Evolutionary conservation across 2,797 vertebrate genomes (phyloP), one percentile per base, ranked within the genome.

Genomic region (Diplodus puntazzo): DNA sequence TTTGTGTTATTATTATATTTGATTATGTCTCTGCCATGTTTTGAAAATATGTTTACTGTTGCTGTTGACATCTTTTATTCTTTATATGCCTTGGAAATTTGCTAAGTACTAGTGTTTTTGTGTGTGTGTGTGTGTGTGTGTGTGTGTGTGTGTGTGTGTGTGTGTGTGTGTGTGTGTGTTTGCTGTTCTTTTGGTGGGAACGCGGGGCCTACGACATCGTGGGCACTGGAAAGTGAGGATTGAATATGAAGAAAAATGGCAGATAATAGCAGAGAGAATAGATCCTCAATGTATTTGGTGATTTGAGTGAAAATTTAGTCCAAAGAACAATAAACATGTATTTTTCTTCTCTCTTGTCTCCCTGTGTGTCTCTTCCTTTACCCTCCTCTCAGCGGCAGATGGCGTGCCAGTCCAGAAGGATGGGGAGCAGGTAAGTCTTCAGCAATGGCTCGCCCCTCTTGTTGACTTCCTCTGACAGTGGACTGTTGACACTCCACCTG

Each of bases 321-420:
- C 21, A 68, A 50, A 39, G 39, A 39, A 43, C 1, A 52, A 14
- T 57, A 42, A 63, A 59, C 61, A 43, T 17, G 45, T 27, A 0
- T 61, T 75, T 49, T 69, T 57, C 58, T 27, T 65, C 48, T 75
- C 48, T 65, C 58, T 61, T 70, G 68, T 62, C 60, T 67, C 27
- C 62, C 42, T 73, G 2, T 63, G 25, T 75, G 17, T 77, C 30
- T 62, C 60, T 69, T 55, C 25, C 62, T 76, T 61, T 53, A 52
- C 66, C 58, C 11, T 45, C 6, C 64, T 81, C 74, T 81, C 87
- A 98, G 98, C 97, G 89, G 96, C 95, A 0, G 98, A 99, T 90
- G 96, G 97, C 82, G 97, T 98, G 89, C 97, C 97, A 10, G 97
- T 99, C 81, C 96, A 98, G 90, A 98, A 98, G 90, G 98, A 99